Evolutionary conservation across 2,888 invertebrate genomes (phyloP), one percentile per base, ranked within the genome.

Genomic region (Netelia melanura): DNA sequence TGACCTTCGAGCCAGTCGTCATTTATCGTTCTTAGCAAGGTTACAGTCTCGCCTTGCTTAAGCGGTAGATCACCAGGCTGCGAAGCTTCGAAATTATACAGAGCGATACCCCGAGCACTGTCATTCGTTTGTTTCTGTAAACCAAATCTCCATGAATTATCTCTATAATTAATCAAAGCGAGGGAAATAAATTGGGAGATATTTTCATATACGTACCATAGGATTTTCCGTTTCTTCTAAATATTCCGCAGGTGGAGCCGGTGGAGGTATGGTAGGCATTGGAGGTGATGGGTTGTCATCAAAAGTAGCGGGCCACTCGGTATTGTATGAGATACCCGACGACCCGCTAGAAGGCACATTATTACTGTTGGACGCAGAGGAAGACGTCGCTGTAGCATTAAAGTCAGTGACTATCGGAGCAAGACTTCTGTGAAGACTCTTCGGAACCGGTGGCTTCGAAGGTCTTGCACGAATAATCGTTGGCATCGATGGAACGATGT

Each of bases 1-100:
- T 95, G 95, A 6, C 98, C 98, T 91, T 95, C 96, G 86, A 97
- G 94, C 98, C 98, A 98, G 88, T 97, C 97, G 48, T 95, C 95
- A 91, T 97, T 97, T 38, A 98, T 95, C 90, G 96, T 95, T 90
- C 96, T 95, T 88, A 96, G 92, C 89, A 98, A 94, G 87, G 96
- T 95, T 83, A 98, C 96, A 87, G 95, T 95, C 88, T 98, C 96
- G 88, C 96, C 95, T 92, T 97, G 97, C 94, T 96, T 96, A 92
- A 98, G 96, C 87, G 95, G 95, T 85, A 98, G 95, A 95, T 98
- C 98, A 88, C 97, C 97, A 17, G 95, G 94, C 90, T 97, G 97
- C 14, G 95, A 95, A 14, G 97, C 96, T 85, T 95, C 95, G 91
- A 97, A 98, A 94, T 98, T 97, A 92, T 96, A 98, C 58, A 97